Evolutionary conservation across 2,797 vertebrate genomes (phyloP), one percentile per base, ranked within the genome.

Genomic region (Semaprochilodus insignis): DNA sequence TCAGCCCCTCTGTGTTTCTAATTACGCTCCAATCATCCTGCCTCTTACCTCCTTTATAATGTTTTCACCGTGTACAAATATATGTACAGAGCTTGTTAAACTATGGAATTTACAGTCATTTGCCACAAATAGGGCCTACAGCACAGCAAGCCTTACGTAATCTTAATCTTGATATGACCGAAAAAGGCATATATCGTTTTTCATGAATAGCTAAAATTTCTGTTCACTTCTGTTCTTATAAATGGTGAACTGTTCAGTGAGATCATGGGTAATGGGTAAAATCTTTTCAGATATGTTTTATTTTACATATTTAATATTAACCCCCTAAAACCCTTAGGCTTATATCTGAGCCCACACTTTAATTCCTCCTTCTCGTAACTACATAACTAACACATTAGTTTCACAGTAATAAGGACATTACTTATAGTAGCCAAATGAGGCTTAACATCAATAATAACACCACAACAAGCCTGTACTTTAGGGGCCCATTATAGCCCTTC

Each of bases 71-170:
- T 60, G 21, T 31, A 77, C 40, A 67, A 76, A 85, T 84, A 73
- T 82, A 83, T 77, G 74, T 85, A 81, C 52, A 84, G 74, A 70
- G 74, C 75, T 86, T 66, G 83, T 81, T 69, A 83, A 79, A 69
- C 31, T 48, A 72, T 25, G n/a, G 36, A 76, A 86, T 70, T 75
- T 74, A 14, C 2, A 82, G 4, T 72, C 66, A 27, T 72, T 78
- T 83, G 31, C 52, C 1, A 19, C 55, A 52, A 14, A 52, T 21
- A 36, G 4, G 25, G 23, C 25, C 34, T 40, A 63, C 14, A 66
- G 63, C 63, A 36, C 6, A 34, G 17, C 31, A 63, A 51, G 40
- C 17, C 3, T 44, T 44, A 21, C 8, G 31, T 15, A 69, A n/a
- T 14, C 21, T 44, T 34, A 69, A 69, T 1, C 21, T n/a, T 59